Evolutionary conservation across 1,140 invertebrate species (phyloP), one percentile per base, ranked within the genome.

Genomic region (Drosophila repletoides): DNA sequence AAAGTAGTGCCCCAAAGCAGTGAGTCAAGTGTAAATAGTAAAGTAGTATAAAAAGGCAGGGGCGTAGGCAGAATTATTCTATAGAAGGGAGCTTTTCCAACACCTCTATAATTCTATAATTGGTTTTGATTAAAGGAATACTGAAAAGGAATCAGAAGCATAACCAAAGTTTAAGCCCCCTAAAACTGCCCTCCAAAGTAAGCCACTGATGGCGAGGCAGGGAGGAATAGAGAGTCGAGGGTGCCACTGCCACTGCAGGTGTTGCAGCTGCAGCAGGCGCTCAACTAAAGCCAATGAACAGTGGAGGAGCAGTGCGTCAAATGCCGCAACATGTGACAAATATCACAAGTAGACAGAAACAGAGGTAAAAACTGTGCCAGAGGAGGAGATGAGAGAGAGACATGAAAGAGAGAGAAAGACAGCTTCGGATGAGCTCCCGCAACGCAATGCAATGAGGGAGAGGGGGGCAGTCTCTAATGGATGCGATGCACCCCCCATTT

Each of bases 201-300:
- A n/a, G n/a, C n/a, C n/a, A n/a, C n/a, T n/a, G n/a, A n/a, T n/a
- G n/a, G n/a, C n/a, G n/a, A n/a, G 15, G n/a, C 2, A 31, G 33
- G 33, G 68, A 12, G 12, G 22, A 12, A 17, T 64, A 24, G 14
- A 19, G 40, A 1, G 0, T 28, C 17, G 1, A n/a, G 15, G 21
- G 10, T 10, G 26, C 5, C 17, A 31, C 38, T 52, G 36, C 14
- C n/a, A n/a, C n/a, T n/a, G n/a, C n/a, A n/a, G n/a, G n/a, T n/a
- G n/a, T n/a, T 53, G 73, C 77, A 81, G 77, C 77, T 83, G 77
- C 52, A 64, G 51, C 40, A 53, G 48, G 34, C 51, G 15, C 24
- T 36, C 40, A 51, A 74, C 63, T 63, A 65, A 34, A 83, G 77
- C 69, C 77, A 83, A 83, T 83, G 77, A 77, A 83, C 77, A 83